Evolutionary conservation across 2,113 vertebrate species (phyloP).

Genomic region (Phodopus roborovskii): DNA sequence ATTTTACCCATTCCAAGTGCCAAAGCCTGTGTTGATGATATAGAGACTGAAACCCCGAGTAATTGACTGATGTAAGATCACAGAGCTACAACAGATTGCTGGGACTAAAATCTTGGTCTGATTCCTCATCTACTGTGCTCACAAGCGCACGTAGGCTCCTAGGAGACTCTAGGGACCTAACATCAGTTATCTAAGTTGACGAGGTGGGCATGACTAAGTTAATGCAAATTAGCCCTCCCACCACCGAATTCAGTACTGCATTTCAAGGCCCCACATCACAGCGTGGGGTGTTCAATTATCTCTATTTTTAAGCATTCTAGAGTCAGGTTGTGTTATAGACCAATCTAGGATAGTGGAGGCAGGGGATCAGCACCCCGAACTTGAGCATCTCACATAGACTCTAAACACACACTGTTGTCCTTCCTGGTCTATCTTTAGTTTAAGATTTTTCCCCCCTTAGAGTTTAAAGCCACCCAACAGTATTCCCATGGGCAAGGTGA

Average conservation of each 20-base stretch:
- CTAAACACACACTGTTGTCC: slow-evolving; percentile 50
- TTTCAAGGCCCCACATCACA: slow-evolving; percentile 77
- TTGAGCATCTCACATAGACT: slow-evolving; percentile 59
- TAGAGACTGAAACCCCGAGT: slow-evolving; percentile 30
- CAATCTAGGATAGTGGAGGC: slow-evolving; percentile 70
- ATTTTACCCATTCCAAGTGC: background rate
- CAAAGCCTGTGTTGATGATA: background rate
- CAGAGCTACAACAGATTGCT: slow-evolving; percentile 19
- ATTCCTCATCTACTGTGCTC: slow-evolving; percentile 50
- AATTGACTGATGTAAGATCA: background rate
- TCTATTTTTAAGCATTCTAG: slow-evolving; percentile 82
- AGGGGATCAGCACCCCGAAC: slow-evolving; percentile 46
- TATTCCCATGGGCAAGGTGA: background rate
- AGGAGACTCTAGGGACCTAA: slow-evolving; percentile 74
- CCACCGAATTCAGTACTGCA: slow-evolving; percentile 76
- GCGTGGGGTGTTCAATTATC: slow-evolving; percentile 83
- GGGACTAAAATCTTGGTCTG: slow-evolving; percentile 42
- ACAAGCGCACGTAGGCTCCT: slow-evolving; percentile 55
- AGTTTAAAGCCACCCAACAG: background rate
- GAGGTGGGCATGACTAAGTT: slow-evolving; percentile 83
- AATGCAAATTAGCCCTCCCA: slow-evolving; percentile 83
- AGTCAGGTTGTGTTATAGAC: slow-evolving; percentile 82
- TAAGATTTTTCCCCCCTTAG: background rate
- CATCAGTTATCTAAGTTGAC: slow-evolving; percentile 79
- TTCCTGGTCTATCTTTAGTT: slow-evolving; percentile 6